A percentile compares a stretch with the other conserved stretches of the same genome.
phyloP scores from a whole-genome alignment of 2,797 vertebrate species.

The Hapalemur alaotrensis region DNA sequence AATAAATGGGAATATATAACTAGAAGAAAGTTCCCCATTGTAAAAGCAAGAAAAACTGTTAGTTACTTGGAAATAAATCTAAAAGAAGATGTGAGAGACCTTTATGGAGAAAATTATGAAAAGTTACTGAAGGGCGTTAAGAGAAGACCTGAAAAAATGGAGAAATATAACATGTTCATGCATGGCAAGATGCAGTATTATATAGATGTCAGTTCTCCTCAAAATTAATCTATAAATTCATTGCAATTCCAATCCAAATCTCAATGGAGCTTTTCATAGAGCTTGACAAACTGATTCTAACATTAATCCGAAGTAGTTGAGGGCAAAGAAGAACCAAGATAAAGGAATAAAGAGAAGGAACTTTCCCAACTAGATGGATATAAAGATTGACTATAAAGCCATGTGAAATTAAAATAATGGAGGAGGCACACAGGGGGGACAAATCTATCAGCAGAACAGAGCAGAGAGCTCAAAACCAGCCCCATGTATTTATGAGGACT shows the following conservation, averaged over 20 bases:
- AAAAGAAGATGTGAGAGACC: conserved; percentile 61
- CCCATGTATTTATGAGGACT: not conserved
- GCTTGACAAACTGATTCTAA: conserved; percentile 50
- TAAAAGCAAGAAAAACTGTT: conserved; percentile 50
- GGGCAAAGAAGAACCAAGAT: not conserved
- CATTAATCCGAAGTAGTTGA: conserved; percentile 33
- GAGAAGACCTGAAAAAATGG: conserved; percentile 33
- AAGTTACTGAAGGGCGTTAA: conserved; percentile 44
- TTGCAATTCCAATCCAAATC: conserved; percentile 21
- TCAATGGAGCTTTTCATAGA: not conserved
- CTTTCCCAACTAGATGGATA: not conserved
- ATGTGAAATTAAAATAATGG: not conserved
- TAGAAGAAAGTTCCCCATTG: not conserved
- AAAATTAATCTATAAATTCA: conserved; percentile 61
- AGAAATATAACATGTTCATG: conserved; percentile 56
- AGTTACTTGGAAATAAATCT: conserved; percentile 60
- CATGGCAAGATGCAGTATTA: not conserved
- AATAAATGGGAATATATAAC: conserved; percentile 3
- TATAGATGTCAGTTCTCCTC: conserved; percentile 10
- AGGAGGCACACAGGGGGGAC: not conserved
- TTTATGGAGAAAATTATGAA: conserved; percentile 70
- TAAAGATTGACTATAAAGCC: not conserved
- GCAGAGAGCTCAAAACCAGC: not conserved
- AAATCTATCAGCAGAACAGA: not conserved
- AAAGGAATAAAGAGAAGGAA: not conserved